Evolutionary conservation across 2,888 invertebrate genomes (phyloP), one percentile per base, ranked within the genome.

Genomic region (Argynnis bischoffii): DNA sequence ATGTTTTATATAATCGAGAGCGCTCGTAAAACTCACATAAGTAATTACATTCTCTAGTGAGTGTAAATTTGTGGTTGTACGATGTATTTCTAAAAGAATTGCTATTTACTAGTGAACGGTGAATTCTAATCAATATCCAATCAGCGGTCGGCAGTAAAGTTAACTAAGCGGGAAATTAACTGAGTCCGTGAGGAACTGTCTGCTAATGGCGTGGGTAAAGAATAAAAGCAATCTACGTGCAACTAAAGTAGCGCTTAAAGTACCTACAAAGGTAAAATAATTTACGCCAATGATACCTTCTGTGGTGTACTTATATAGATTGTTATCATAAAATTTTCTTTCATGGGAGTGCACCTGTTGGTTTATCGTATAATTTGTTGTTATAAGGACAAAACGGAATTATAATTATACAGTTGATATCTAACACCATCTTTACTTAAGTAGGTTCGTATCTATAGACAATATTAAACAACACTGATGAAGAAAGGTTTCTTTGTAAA

Each of bases 101-200:
- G 83, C 81, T 83, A 84, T 87, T 89, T 88, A 88, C 82, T 78
- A 78, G 84, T 83, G 87, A 85, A 89, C 85, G 81, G 81, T 79
- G 82, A 83, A 78, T 86, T 91, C 89, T 92, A 92, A 92, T 92
- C 92, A 92, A 92, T 90, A 87, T 90, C 89, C 92, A 92, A 92
- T 92, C 92, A 91, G 82, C 78, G 83, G 76, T 70, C 73, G 79
- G 89, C 77, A 79, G 86, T 92, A 92, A 92, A 92, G 86, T 90
- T 92, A 92, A 92, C 92, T 90, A 89, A 92, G 84, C 92, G 91
- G 77, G 90, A 92, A 92, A 92, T 92, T 92, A 90, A 90, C 82
- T 85, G 81, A 78, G 81, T 75, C 31, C 76, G 79, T 77, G 74
- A 75, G 75, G 79, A 76, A 77, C 81, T 81, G 76, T 77, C 75